A percentile compares a stretch with the other conserved stretches of the same genome.
Conservation (phyloP, 1,140 invertebrate species). For the Muscidifurax raptorellus region DNA sequence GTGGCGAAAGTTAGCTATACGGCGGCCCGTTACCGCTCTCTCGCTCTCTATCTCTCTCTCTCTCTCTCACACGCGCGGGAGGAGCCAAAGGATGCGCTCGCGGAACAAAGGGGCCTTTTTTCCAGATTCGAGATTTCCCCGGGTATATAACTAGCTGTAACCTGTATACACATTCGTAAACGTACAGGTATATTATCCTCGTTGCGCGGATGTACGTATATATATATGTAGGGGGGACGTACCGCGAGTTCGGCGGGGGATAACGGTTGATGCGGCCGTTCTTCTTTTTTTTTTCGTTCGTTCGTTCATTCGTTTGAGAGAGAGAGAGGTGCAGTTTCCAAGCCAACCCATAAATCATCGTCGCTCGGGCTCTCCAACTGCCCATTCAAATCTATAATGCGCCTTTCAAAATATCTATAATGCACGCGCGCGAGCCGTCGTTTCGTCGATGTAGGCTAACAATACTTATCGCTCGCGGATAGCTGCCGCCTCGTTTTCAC, state of each 20-base stretch:
- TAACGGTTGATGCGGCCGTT: not conserved
- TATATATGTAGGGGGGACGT: not conserved
- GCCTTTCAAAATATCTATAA: constrained; percentile 34
- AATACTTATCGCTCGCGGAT: constrained; percentile 11
- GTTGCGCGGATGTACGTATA: not conserved
- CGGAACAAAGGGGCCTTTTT: constrained; percentile 39
- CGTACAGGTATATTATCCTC: not conserved
- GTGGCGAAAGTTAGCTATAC: constrained; percentile 37
- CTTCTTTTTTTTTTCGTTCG: not conserved
- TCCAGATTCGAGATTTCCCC: constrained; percentile 38
- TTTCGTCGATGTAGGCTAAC: constrained; percentile 30
- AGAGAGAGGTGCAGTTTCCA: not conserved
- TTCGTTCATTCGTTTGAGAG: not conserved
- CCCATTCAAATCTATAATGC: constrained; percentile 46
- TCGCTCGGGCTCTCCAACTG: constrained; percentile 20
- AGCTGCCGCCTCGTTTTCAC: not conserved
- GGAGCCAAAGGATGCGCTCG: constrained; percentile 5
- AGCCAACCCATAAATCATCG: constrained; percentile 28
- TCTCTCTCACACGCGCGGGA: constrained; percentile 1
- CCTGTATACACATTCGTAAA: not conserved
- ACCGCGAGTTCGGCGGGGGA: not conserved
- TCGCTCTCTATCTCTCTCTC: too few relatives aligned
- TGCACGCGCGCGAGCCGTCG: not conserved
- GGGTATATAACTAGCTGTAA: not conserved
- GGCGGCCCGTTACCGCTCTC: constrained; percentile 13